phyloP scores from a whole-genome alignment of 2,797 vertebrate species.

The Valencia hispanica region DNA sequence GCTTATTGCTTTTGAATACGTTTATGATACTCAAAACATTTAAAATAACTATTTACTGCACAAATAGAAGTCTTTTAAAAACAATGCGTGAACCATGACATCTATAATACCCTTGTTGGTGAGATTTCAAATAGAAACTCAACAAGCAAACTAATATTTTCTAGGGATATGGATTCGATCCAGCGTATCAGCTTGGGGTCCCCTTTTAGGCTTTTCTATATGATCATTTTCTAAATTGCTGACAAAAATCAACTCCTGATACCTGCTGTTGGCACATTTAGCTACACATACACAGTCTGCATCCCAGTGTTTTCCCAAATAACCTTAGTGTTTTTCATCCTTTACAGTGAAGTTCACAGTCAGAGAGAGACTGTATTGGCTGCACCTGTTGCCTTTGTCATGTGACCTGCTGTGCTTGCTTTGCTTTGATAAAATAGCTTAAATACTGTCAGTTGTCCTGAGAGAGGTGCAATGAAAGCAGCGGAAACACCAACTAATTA shows the following conservation, averaged over 20 bases:
- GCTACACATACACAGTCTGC: too few species aligned
- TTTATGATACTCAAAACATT: neutral
- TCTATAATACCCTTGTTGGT: neutral
- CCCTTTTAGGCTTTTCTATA: neutral
- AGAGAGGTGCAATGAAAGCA: neutral
- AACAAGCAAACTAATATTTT: neutral
- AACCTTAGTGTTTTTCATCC: too few species aligned
- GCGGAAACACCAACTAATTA: neutral
- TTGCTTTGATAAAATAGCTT: too few species aligned
- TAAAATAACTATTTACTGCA: neutral
- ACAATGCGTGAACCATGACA: neutral
- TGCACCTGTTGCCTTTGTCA: too few species aligned
- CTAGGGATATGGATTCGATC: neutral
- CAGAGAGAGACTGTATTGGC: too few species aligned
- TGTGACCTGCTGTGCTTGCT: too few species aligned
- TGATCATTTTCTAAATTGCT: too few species aligned
- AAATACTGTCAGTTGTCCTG: neutral
- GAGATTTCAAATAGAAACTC: neutral
- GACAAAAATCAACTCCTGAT: too few species aligned
- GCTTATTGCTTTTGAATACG: neutral
- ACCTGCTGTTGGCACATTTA: too few species aligned
- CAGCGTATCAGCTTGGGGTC: neutral
- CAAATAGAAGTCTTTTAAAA: neutral
- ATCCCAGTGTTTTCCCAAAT: too few species aligned
- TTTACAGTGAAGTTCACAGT: too few species aligned